These are phyloP conservation scores for Patiria miniata DNA, from an alignment of 35 echinoderm and acorn worm species.

Conservation along the genomic window DNA sequence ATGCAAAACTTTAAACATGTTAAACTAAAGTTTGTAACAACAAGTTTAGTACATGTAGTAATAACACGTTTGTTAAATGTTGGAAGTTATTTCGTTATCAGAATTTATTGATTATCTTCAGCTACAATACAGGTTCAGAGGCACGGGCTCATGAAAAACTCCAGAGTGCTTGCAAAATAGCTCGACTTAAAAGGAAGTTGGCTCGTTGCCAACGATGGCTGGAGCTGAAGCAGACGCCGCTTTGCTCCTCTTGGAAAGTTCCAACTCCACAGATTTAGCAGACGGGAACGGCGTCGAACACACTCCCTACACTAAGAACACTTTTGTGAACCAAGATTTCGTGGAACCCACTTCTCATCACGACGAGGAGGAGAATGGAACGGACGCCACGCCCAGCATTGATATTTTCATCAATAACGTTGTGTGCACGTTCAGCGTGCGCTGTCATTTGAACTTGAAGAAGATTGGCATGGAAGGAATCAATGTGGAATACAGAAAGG, in stretches of 20 bases:
- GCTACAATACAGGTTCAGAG: too few species aligned
- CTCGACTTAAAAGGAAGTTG: background rate
- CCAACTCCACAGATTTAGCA: background rate
- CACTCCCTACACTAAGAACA: background rate
- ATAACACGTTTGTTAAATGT: too few species aligned
- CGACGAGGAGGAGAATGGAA: constrained; percentile 11
- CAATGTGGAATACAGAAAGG: constrained; percentile 96
- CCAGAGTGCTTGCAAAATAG: too few species aligned
- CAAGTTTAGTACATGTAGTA: too few species aligned
- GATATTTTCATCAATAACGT: constrained; percentile 98
- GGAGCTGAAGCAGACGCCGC: constrained; percentile 8
- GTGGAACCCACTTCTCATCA: background rate
- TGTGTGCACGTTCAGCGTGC: constrained; percentile 85
- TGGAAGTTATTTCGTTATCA: too few species aligned
- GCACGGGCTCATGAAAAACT: too few species aligned
- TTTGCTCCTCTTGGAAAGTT: background rate
- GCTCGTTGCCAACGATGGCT: background rate
- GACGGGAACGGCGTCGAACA: background rate
- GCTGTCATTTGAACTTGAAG: constrained; percentile 90
- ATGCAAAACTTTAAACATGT: too few species aligned
- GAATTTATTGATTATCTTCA: too few species aligned
- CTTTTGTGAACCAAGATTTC: background rate
- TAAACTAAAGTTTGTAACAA: too few species aligned
- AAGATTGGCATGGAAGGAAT: constrained; percentile 75
- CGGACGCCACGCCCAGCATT: constrained; percentile 37